Base-by-base conservation (phyloP, 2,888 invertebrate genomes). In the Pherbina coryleti region DNA sequence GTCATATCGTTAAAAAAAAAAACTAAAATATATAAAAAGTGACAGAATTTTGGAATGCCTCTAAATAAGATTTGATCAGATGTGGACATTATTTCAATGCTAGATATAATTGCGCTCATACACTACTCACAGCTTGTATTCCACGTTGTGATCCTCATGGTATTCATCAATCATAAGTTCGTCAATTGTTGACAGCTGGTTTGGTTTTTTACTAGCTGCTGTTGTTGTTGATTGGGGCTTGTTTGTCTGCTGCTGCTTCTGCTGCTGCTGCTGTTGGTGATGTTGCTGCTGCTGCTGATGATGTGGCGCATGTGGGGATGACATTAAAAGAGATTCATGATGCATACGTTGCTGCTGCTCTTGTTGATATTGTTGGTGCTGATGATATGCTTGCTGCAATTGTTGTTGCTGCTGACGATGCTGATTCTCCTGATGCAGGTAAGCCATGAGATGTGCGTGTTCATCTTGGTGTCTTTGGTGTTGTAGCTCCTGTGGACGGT, bases 141-240 rank as follows among this genome's bases (percentile, higher is more conserved):
- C 83, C 22, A 84, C 81, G 25, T 80, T 84, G 0, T 85, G 86
- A 75, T 88, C 87, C 19, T 89, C 88, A 9, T 87, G 86, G 66
- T 86, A 86, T 31, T 89, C 89, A 31, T 89, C 89, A 80, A 88
- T 88, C 82, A 89, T 86, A 11, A 89, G 81, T 72, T 88, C 89
- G 75, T 88, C 80, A 78, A 86, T 79, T 74, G 71, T 49, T 73
- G 83, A 37, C 82, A 83, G 19, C 79, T 82, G 28, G 75, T 79
- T 17, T 84, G 83, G 37, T 81, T 82, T 31, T 81, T 81, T 3
- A 81, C 70, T 53, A 69, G 77, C 28, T 86, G 84, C 7, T 82
- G 82, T 25, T 80, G 78, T 22, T 80, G 79, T 76, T 81, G 79
- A 34, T 82, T 64, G n/a, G 22, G 44, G 44, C 37, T 17, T 25